Evolutionary conservation across 2,888 invertebrate genomes (phyloP).

Genomic region (Sipha maydis): DNA sequence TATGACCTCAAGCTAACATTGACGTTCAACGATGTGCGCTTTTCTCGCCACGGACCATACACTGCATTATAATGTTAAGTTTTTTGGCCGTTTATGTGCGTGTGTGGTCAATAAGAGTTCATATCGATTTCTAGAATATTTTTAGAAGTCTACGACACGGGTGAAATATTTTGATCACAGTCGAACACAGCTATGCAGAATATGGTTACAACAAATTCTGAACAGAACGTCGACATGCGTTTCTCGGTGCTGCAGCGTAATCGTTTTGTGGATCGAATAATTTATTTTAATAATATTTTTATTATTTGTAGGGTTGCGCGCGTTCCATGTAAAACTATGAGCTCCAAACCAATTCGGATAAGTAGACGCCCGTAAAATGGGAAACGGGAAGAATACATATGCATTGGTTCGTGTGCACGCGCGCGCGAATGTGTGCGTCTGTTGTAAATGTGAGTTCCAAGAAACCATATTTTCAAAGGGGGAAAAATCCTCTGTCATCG

Average conservation of each 20-base stretch:
- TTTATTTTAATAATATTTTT: background rate
- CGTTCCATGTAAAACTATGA: background rate
- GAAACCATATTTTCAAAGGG: constrained; percentile 36
- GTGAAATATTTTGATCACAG: background rate
- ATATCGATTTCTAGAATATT: too few relatives aligned
- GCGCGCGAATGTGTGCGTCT: too few relatives aligned
- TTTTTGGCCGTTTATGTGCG: too few relatives aligned
- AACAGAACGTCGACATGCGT: too few relatives aligned
- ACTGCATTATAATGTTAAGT: too few relatives aligned
- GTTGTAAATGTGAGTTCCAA: background rate
- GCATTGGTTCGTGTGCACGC: background rate
- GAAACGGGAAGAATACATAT: background rate
- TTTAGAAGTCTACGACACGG: too few relatives aligned
- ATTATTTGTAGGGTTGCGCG: background rate
- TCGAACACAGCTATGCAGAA: background rate
- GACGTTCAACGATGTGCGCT: too few relatives aligned
- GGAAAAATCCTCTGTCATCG: constrained; percentile 52
- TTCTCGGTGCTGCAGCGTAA: background rate
- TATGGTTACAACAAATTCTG: too few relatives aligned
- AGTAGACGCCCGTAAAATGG: constrained; percentile 12
- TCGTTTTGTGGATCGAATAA: background rate
- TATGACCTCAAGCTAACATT: too few relatives aligned
- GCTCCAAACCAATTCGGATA: background rate
- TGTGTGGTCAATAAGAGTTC: too few relatives aligned
- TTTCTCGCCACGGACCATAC: too few relatives aligned